Conservation (phyloP, 1,140 invertebrate species). For the Pectinophora gossypiella region DNA sequence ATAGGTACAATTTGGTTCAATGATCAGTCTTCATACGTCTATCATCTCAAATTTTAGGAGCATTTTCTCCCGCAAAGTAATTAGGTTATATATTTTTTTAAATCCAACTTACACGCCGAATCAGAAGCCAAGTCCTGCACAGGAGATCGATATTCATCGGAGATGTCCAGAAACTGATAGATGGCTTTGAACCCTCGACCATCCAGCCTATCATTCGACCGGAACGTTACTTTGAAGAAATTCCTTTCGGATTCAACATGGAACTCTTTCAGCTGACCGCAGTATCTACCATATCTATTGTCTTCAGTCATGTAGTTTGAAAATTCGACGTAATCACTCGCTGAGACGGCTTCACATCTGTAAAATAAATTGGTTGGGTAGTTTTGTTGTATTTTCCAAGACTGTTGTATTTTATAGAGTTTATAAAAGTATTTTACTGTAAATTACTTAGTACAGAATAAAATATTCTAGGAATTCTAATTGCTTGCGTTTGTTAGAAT, state of each 20-base stretch:
- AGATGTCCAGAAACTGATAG: slow-evolving; percentile 84
- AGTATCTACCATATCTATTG: slow-evolving; percentile 89
- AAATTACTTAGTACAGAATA: too few species aligned
- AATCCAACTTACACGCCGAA: slow-evolving; percentile 44
- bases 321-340: slow-evolving; percentile 96
- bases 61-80: too few species aligned
- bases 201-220: slow-evolving; percentile 94
- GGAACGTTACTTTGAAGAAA: slow-evolving; percentile 96
- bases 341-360: slow-evolving; percentile 90
- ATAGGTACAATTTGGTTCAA: too few species aligned
- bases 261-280: slow-evolving; percentile 87
- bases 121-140: slow-evolving; percentile 50
- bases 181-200: slow-evolving; percentile 94
- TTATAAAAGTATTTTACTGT: too few species aligned
- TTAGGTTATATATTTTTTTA: too few species aligned
- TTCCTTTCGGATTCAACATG: slow-evolving; percentile 91
- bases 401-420: too few species aligned
- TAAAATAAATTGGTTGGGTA: too few species aligned
- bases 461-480: too few species aligned
- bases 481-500: too few species aligned
- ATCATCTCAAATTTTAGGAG: too few species aligned
- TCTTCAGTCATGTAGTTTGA: slow-evolving; percentile 93
- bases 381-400: too few species aligned
- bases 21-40: too few species aligned
- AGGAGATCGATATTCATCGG: slow-evolving; percentile 64